phyloP scores from a whole-genome alignment of 2,113 vertebrate species.

The Aythya baeri region DNA sequence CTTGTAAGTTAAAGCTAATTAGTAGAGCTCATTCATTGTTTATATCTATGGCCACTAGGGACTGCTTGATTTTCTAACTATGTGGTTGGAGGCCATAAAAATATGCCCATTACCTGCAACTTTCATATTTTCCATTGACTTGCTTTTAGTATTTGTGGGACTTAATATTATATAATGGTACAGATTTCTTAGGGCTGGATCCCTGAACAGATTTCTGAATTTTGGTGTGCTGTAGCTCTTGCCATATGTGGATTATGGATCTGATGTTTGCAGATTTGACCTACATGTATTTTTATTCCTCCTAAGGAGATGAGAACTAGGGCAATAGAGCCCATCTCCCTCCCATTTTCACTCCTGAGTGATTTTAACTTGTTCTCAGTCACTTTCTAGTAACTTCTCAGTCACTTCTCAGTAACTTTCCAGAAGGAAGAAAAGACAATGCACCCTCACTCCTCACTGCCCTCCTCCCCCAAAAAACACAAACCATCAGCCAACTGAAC shows the following conservation, averaged over 20 bases:
- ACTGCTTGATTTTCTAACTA: neutral
- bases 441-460: neutral
- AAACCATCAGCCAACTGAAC: too few relatives aligned
- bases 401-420: neutral
- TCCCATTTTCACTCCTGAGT: neutral
- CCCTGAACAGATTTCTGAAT: neutral
- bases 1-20: slow-evolving; percentile 38
- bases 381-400: neutral
- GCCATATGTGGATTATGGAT: neutral
- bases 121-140: neutral
- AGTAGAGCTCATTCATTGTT: slow-evolving; percentile 12
- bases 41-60: neutral
- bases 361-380: neutral
- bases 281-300: neutral
- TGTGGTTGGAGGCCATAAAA: neutral
- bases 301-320: neutral
- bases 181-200: neutral
- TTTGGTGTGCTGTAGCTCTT: neutral
- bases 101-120: neutral
- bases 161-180: neutral
- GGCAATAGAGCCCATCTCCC: neutral
- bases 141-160: neutral
- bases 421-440: neutral
- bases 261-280: neutral
- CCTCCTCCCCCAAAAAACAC: too few relatives aligned